A percentile compares a stretch with the other conserved stretches of the same genome.
Conservation (phyloP, 2,888 invertebrate genomes). For the Ptilodon capucinus region DNA sequence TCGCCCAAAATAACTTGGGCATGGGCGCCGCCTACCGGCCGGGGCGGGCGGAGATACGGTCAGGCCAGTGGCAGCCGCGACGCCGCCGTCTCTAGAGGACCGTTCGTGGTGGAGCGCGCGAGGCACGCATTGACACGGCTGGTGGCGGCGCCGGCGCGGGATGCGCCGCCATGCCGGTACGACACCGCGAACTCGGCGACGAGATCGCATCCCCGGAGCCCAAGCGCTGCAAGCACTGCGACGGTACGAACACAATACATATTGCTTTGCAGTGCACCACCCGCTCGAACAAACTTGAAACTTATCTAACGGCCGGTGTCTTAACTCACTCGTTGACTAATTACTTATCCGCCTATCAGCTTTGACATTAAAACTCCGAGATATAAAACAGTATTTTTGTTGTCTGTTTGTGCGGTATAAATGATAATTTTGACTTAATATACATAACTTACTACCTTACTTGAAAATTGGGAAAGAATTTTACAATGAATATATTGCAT, state of each 20-base stretch:
- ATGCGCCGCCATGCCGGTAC: slow-evolving; percentile 83
- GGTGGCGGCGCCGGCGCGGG: slow-evolving; percentile 79
- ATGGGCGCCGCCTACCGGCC: slow-evolving; percentile 81
- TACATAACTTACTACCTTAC: no score
- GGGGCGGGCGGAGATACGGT: slow-evolving; percentile 74
- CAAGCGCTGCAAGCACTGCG: slow-evolving; percentile 96
- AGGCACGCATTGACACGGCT: slow-evolving; percentile 63
- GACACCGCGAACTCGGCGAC: slow-evolving; percentile 82
- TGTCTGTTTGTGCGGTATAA: neutral
- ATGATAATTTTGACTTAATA: no score
- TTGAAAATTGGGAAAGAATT: no score
- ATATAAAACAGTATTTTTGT: slow-evolving; percentile 1
- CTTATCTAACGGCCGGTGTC: slow-evolving; percentile 31
- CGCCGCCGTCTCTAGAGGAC: slow-evolving; percentile 76
- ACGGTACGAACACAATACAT: slow-evolving; percentile 84
- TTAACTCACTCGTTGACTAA: slow-evolving; percentile 28
- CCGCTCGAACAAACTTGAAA: slow-evolving; percentile 31
- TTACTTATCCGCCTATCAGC: slow-evolving; percentile 20
- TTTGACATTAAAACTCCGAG: slow-evolving; percentile 14
- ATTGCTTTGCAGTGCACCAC: slow-evolving; percentile 44
- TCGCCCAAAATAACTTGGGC: slow-evolving; percentile 74
- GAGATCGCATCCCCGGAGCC: slow-evolving; percentile 87
- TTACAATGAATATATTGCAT: no score
- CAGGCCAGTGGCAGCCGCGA: slow-evolving; percentile 77
- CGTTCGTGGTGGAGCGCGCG: slow-evolving; percentile 67